phyloP scores from a whole-genome alignment of 2,888 invertebrate species.

The Drosophila phalerata region DNA sequence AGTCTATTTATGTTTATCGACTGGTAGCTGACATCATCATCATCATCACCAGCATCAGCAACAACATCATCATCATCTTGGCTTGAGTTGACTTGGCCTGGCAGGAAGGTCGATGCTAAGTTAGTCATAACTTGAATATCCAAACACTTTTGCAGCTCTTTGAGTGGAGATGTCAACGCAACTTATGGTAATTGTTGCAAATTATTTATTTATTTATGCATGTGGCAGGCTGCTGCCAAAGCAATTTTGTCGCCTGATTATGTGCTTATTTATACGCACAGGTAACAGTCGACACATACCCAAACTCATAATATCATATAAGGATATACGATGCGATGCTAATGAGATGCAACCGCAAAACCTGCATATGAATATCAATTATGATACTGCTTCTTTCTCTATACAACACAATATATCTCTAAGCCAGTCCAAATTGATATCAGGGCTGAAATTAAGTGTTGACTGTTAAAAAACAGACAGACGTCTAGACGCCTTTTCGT shows the following conservation, averaged over 20 bases:
- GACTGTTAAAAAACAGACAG: slow-evolving; percentile 35
- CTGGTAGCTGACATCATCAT: slow-evolving; percentile 69
- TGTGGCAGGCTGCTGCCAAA: slow-evolving; percentile 28
- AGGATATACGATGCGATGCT: slow-evolving; percentile 58
- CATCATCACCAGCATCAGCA: slow-evolving; percentile 26
- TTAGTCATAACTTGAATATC: slow-evolving; percentile 64
- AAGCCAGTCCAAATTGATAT: background rate
- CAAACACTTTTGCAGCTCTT: slow-evolving; percentile 38
- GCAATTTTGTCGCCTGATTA: slow-evolving; percentile 78
- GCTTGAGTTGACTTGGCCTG: slow-evolving; percentile 5
- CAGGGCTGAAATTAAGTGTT: slow-evolving; percentile 3
- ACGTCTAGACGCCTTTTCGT: slow-evolving; percentile 61
- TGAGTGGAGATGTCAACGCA: slow-evolving; percentile 60
- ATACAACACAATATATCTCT: background rate
- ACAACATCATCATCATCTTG: slow-evolving; percentile 12
- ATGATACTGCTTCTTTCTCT: slow-evolving; percentile 19
- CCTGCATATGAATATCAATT: slow-evolving; percentile 78
- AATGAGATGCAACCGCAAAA: slow-evolving; percentile 74
- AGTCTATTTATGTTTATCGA: slow-evolving; percentile 77
- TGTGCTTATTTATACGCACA: slow-evolving; percentile 77
- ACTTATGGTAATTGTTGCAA: slow-evolving; percentile 78
- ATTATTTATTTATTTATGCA: slow-evolving; percentile 79
- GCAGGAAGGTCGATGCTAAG: slow-evolving; percentile 21
- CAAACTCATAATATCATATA: slow-evolving; percentile 17
- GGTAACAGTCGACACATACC: slow-evolving; percentile 44